Percentiles rank a stretch among this genome's conserved stretches.
These are phyloP conservation scores for Tachina fera DNA, from an alignment of 2,888 invertebrate genomes.

Conservation along the genomic window DNA sequence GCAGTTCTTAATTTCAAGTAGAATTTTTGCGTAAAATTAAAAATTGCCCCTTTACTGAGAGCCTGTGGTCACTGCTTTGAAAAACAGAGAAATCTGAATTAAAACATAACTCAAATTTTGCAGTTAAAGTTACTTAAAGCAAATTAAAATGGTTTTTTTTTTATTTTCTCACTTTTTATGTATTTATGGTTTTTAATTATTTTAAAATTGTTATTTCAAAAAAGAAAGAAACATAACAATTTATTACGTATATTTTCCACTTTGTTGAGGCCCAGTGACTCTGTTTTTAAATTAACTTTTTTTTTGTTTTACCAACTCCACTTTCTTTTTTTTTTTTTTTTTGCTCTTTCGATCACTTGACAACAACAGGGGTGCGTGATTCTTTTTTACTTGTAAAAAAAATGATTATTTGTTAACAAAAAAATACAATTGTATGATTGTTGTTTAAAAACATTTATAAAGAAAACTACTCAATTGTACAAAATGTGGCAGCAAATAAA, in stretches of 20 bases:
- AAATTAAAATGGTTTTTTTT: not conserved
- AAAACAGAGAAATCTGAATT: not conserved
- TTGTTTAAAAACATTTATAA: not conserved
- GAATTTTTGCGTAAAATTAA: no score
- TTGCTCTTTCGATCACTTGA: constrained; percentile 41
- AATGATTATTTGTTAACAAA: no score
- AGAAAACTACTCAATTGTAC: constrained; percentile 1
- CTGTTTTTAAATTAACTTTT: constrained; percentile 40
- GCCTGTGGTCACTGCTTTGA: no score
- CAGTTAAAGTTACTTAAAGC: no score
- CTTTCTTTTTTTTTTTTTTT: constrained; percentile 15
- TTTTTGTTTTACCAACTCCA: constrained; percentile 27
- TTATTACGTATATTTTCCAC: constrained; percentile 13
- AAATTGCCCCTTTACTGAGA: no score
- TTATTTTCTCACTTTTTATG: not conserved
- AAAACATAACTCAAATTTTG: no score
- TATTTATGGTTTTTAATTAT: not conserved
- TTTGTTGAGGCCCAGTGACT: constrained; percentile 57
- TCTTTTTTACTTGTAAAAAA: constrained; percentile 18
- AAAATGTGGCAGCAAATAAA: constrained; percentile 24
- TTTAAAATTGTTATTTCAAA: constrained; percentile 2
- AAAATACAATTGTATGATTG: constrained; percentile 34
- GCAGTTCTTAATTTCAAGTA: no score
- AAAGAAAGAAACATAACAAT: constrained; percentile 13
- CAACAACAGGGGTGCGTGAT: constrained; percentile 53